Evolutionary conservation across 2,797 vertebrate species (phyloP), one percentile per base, ranked within the genome.

Genomic region (Typhlichthys eigenmanni): DNA sequence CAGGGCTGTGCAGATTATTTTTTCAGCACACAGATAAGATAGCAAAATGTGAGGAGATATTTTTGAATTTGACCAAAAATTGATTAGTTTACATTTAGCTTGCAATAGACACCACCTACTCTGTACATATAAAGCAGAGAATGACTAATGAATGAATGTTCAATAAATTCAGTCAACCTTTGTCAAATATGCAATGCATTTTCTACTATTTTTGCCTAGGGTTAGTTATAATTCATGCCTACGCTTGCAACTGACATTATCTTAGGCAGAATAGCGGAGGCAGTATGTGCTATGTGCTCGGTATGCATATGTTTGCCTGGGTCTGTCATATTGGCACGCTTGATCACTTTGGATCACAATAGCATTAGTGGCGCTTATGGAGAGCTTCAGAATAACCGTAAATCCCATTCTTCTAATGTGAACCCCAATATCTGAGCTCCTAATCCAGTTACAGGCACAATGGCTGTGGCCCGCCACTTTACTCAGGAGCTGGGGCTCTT

Each of bases 381-480:
- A 70, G 50, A 47, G 65, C 67, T 66, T 76, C 55, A 60, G 64
- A 74, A 76, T 66, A 75, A 69, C 49, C 63, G 68, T 58, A 64
- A 68, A 80, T 51, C 64, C 71, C 59, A 13, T 69, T 64, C 62
- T 72, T 47, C 66, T 66, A 55, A 64, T 17, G 55, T 62, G 80
- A 79, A 78, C 75, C 65, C 69, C 64, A 69, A 52, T 62, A 74
- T 81, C 75, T 81, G 75, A 88, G 85, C 83, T 84, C 77, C 69
- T 89, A 89, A 88, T 87, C 87, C 71, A 49, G 70, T 81, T 88
- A 79, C 60, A 69, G 16, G 46, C 71, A 75, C 59, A 56, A 66
- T 53, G 4, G 5, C 73, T 77, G 75, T 71, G 75, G 75, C 75
- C 71, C 64, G 75, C 71, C 64, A 66, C 72, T 77, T 81, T 66